A percentile compares a stretch with the other conserved stretches of the same genome.
These are phyloP conservation scores for Xenotilapia caudafasciata DNA, from an alignment of 2,113 vertebrate genomes.

Conservation along the genomic window DNA sequence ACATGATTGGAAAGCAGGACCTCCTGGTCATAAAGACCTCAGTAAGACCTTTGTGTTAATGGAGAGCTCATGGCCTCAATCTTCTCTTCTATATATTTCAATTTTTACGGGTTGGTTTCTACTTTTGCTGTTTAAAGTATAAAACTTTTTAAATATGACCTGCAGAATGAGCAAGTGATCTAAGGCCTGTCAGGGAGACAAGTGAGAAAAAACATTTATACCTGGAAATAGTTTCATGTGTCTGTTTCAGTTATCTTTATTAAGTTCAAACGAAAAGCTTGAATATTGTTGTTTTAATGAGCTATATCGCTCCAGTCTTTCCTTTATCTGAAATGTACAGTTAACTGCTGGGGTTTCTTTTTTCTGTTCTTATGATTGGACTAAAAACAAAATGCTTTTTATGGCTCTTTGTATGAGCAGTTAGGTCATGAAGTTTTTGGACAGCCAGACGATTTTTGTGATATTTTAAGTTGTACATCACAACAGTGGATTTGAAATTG, in stretches of 20 bases:
- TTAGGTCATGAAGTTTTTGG: background rate
- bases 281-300: background rate
- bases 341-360: background rate
- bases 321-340: background rate
- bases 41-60: slow-evolving; percentile 13
- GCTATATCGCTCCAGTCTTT: background rate
- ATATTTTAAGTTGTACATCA: background rate
- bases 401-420: background rate
- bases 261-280: background rate
- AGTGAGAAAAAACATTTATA: background rate
- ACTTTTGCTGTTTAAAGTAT: background rate
- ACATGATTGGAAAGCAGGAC: slow-evolving; percentile 21
- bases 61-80: slow-evolving; percentile 22
- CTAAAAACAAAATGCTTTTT: background rate
- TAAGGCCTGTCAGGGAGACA: background rate
- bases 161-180: background rate
- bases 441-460: background rate
- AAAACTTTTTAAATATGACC: background rate
- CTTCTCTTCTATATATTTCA: background rate
- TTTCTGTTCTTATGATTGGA: background rate
- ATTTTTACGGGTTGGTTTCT: background rate
- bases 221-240: background rate
- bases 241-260: background rate
- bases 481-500: background rate
- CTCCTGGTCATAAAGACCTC: background rate